Evolutionary conservation across 2,797 vertebrate species (phyloP).

Genomic region (Varecia variegata): DNA sequence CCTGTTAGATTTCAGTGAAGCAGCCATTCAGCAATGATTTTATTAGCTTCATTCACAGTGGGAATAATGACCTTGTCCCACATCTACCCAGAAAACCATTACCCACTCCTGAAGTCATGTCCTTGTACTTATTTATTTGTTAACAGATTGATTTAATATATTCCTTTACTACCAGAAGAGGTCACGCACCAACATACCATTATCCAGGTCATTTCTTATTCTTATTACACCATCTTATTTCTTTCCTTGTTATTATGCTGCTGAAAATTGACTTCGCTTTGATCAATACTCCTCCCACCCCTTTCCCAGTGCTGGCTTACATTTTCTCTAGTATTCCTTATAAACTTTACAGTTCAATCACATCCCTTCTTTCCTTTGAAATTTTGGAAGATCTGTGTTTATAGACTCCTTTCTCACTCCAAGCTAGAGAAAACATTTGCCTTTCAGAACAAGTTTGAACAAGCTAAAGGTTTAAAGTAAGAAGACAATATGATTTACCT

Average conservation of each 20-base stretch:
- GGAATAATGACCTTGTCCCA: background rate
- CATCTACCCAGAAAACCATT: background rate
- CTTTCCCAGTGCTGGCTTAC: background rate
- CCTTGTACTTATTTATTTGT: background rate
- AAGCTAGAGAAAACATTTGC: background rate
- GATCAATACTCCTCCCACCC: conserved; percentile 64
- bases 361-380: background rate
- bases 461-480: background rate
- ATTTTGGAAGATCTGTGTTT: background rate
- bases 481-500: background rate
- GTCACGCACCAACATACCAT: conserved; percentile 30
- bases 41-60: background rate
- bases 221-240: conserved; percentile 55
- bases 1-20: background rate
- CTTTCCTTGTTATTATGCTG: conserved; percentile 69
- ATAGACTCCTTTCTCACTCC: background rate
- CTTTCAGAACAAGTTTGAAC: background rate
- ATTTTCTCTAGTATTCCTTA: background rate
- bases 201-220: conserved; percentile 64
- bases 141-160: conserved; percentile 22
- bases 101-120: background rate
- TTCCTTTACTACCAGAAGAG: conserved; percentile 13
- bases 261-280: conserved; percentile 64
- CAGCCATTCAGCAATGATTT: background rate
- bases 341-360: conserved; percentile 34